Percentiles rank a stretch among this genome's conserved stretches.
phyloP scores from a whole-genome alignment of 2,888 invertebrate species.

The Phalera bucephala region DNA sequence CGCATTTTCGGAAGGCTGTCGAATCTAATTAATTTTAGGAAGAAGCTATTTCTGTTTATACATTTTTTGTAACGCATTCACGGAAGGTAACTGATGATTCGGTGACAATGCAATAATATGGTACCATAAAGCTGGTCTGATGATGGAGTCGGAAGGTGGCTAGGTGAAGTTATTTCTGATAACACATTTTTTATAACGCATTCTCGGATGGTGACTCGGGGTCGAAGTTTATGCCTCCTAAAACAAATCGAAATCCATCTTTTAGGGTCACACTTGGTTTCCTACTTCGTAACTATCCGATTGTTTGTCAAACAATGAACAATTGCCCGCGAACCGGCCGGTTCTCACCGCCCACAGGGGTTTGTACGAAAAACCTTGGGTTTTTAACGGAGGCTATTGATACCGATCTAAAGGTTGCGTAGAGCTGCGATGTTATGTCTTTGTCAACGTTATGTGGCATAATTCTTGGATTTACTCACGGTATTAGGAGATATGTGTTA shows the following conservation, averaged over 20 bases:
- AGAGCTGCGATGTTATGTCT: background rate
- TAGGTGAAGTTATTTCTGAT: too few species aligned
- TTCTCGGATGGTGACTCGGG: too few species aligned
- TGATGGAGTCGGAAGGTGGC: too few species aligned
- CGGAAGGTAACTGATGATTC: too few species aligned
- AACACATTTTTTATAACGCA: too few species aligned
- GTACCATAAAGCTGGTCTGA: too few species aligned
- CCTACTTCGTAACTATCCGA: slow-evolving; percentile 50
- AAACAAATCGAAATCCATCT: background rate
- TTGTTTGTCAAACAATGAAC: slow-evolving; percentile 65
- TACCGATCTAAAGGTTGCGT: background rate
- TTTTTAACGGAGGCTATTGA: slow-evolving; percentile 33
- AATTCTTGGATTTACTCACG: background rate
- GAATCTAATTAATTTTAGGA: too few species aligned
- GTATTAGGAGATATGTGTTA: background rate
- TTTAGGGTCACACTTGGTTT: slow-evolving; percentile 22
- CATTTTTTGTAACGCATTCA: too few species aligned
- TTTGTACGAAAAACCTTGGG: slow-evolving; percentile 72
- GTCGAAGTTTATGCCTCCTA: too few species aligned
- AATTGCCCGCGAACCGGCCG: slow-evolving; percentile 44
- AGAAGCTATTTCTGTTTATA: too few species aligned
- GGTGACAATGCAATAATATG: too few species aligned
- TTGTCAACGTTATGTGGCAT: background rate
- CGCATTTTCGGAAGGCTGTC: too few species aligned
- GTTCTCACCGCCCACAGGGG: slow-evolving; percentile 63